Percentiles rank a stretch among this genome's conserved stretches.
Evolutionary conservation across 2,888 invertebrate species (phyloP).

Genomic region (Sisyra terminalis): DNA sequence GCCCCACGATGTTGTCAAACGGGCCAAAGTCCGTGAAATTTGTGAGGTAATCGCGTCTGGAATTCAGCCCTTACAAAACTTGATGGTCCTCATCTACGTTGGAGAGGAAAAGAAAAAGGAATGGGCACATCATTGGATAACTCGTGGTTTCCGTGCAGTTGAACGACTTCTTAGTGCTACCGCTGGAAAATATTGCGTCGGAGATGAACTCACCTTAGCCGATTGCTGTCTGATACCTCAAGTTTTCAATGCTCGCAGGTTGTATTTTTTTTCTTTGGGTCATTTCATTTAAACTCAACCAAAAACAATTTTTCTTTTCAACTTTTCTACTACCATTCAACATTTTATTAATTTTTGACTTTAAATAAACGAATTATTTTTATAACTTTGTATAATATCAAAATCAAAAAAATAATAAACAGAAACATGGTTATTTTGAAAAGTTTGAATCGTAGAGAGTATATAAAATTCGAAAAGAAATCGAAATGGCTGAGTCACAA

Average conservation of each 20-base stretch:
- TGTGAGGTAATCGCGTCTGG: constrained; percentile 85
- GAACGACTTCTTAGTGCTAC: constrained; percentile 71
- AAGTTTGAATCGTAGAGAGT: too few relatives aligned
- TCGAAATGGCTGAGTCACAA: background rate
- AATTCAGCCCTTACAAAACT: constrained; percentile 92
- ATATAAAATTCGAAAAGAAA: background rate
- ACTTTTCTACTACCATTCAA: too few relatives aligned
- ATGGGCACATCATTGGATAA: constrained; percentile 91
- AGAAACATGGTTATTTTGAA: too few relatives aligned
- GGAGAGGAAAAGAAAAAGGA: constrained; percentile 79
- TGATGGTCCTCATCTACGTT: constrained; percentile 71
- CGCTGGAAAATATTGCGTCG: constrained; percentile 84
- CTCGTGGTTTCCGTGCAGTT: constrained; percentile 73
- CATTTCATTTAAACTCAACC: too few relatives aligned
- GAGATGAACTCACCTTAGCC: constrained; percentile 84
- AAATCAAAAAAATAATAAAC: too few relatives aligned
- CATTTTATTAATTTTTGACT: too few relatives aligned
- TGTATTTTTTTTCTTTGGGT: too few relatives aligned
- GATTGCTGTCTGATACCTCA: constrained; percentile 94
- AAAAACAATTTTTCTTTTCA: too few relatives aligned
- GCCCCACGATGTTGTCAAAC: constrained; percentile 74
- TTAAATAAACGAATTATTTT: too few relatives aligned
- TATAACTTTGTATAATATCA: too few relatives aligned
- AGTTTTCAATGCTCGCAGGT: constrained; percentile 86
- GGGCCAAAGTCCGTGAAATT: constrained; percentile 84